phyloP scores from a whole-genome alignment of 2,888 invertebrate species.

The Rhingia rostrata region DNA sequence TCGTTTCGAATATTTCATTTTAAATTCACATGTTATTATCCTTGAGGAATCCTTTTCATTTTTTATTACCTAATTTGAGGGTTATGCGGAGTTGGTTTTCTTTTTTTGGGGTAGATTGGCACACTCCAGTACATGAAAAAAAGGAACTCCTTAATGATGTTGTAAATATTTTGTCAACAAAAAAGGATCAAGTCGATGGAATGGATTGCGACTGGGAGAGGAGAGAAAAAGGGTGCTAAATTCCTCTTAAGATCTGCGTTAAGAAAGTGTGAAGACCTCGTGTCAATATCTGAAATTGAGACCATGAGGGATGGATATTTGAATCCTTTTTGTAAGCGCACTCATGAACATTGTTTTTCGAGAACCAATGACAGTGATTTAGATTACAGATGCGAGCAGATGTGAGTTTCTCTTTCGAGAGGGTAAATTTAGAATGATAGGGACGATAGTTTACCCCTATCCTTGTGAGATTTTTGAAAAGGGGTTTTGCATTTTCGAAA shows the following conservation, averaged over 20 bases:
- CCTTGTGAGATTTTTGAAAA: background rate
- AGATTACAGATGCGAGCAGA: constrained; percentile 64
- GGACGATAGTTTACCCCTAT: constrained; percentile 38
- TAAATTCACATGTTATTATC: constrained; percentile 60
- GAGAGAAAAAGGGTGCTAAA: constrained; percentile 30
- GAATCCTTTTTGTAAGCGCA: constrained; percentile 58
- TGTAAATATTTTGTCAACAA: constrained; percentile 75
- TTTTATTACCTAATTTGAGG: constrained; percentile 72
- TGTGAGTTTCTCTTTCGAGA: constrained; percentile 27
- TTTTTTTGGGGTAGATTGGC: constrained; percentile 41
- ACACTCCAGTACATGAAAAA: constrained; percentile 48
- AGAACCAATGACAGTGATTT: constrained; percentile 55
- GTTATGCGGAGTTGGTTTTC: constrained; percentile 20
- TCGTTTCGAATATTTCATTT: constrained; percentile 46
- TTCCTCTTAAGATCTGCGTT: constrained; percentile 53
- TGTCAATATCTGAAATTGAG: constrained; percentile 16
- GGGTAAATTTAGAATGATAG: constrained; percentile 32
- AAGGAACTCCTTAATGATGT: constrained; percentile 59
- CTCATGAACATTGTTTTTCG: constrained; percentile 39
- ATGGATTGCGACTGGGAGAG: constrained; percentile 3
- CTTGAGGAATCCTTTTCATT: constrained; percentile 40
- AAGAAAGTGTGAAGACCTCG: constrained; percentile 69
- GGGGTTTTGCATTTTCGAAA: constrained; percentile 25
- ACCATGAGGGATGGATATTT: constrained; percentile 23
- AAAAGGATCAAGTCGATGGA: constrained; percentile 42